These are phyloP conservation scores for Eublepharis macularius DNA, from an alignment of 2,113 vertebrate genomes.

Conservation along the genomic window DNA sequence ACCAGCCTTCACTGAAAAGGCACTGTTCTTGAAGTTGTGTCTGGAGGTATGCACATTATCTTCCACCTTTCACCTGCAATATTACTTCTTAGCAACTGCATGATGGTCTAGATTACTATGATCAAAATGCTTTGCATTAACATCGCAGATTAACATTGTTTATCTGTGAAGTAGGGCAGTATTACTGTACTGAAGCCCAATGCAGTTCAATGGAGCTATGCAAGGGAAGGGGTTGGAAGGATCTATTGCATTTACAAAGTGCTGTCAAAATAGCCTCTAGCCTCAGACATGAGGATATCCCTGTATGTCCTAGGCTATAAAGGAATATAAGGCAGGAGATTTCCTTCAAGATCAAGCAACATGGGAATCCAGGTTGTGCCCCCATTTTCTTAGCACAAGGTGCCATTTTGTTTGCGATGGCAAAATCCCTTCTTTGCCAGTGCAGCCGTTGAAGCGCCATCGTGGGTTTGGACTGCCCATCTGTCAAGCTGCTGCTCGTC, in stretches of 20 bases:
- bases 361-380: neutral
- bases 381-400: neutral
- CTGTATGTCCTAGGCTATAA: neutral
- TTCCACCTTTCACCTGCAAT: neutral
- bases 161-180: neutral
- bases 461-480: neutral
- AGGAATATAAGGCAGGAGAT: neutral
- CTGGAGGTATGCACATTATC: neutral
- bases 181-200: neutral
- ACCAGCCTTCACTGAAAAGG: neutral
- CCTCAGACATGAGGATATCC: neutral
- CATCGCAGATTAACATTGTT: too few species aligned
- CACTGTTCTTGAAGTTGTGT: neutral
- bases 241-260: neutral
- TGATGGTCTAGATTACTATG: too few species aligned
- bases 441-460: neutral
- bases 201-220: neutral
- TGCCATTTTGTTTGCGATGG: neutral
- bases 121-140: too few species aligned
- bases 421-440: neutral
- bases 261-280: neutral
- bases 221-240: neutral
- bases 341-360: neutral
- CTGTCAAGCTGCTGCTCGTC: slow-evolving; percentile 15
- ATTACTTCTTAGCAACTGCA: neutral